phyloP scores from a whole-genome alignment of 2,113 vertebrate genomes.

The Myrmophylax atrothorax region DNA sequence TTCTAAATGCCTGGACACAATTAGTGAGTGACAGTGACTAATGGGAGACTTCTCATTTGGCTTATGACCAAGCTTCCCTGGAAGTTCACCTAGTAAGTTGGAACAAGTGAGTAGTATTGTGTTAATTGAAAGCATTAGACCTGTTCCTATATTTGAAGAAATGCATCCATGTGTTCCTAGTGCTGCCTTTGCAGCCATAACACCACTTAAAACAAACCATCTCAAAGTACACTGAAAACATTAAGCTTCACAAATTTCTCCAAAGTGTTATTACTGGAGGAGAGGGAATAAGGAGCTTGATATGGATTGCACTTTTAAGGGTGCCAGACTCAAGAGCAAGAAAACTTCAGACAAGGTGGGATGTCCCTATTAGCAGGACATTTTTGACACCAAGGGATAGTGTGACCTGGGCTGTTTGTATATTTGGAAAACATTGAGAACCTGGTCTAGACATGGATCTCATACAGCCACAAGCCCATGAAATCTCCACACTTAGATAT shows the following conservation, averaged over 20 bases:
- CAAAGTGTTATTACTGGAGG: background rate
- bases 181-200: background rate
- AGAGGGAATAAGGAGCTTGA: background rate
- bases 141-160: background rate
- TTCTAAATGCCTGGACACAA: background rate
- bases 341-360: background rate
- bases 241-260: background rate
- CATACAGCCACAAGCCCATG: background rate
- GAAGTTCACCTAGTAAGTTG: background rate
- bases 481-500: background rate
- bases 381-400: background rate
- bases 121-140: background rate
- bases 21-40: background rate
- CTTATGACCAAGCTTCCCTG: background rate
- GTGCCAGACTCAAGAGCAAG: background rate
- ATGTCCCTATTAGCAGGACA: fast-evolving
- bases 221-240: background rate
- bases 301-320: background rate
- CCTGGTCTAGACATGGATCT: background rate
- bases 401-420: background rate
- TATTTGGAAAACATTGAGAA: background rate
- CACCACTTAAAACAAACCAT: background rate
- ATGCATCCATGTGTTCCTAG: background rate
- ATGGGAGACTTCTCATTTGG: background rate
- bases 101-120: background rate